Base-by-base conservation (phyloP, 2,797 vertebrate genomes). In the Luscinia luscinia region DNA sequence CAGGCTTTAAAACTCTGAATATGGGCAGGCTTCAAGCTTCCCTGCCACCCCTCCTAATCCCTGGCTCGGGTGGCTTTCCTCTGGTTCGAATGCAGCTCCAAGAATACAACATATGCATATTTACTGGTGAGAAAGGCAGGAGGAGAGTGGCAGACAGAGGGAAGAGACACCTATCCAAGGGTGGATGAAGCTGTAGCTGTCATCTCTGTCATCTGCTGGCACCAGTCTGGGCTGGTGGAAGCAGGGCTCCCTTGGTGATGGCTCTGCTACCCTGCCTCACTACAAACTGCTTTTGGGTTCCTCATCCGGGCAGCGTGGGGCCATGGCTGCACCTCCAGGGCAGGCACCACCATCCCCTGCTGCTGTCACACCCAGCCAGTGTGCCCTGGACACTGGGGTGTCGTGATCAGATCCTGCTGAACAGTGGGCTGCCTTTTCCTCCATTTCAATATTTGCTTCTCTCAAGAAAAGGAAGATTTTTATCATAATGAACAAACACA, bases 401-500 rank as follows among this genome's bases (percentile, higher is more conserved):
- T 11, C 20, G 36, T 48, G 85, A 83, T 85, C 38, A 62, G 40
- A 55, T 67, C 40, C 85, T 9, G 14, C 69, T 73, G 41, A 90
- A 95, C 80, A 93, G 23, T 64, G 84, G 36, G 57, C 81, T 89
- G 43, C 3, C 9, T 90, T 87, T 87, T 93, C 77, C 51, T 90
- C 52, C 8, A 6, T 61, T 95, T 87, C 92, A 94, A 51, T 95
- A 92, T 96, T 96, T 93, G 64, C 75, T 95, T 89, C 61, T 89
- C 43, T 46, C 19, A n/a, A 75, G 74, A 82, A 88, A 86, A 89
- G 70, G 80, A 84, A 64, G 59, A 93, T 88, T 93, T 96, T 93
- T 43, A 79, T 86, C 41, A 45, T 55, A 81, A 84, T 82, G 91
- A 91, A 84, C 57, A 93, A 94, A 88, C 43, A 36, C 52, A 90